Evolutionary conservation across 2,113 vertebrate genomes (phyloP).

Genomic region (Pseudonaja textilis): DNA sequence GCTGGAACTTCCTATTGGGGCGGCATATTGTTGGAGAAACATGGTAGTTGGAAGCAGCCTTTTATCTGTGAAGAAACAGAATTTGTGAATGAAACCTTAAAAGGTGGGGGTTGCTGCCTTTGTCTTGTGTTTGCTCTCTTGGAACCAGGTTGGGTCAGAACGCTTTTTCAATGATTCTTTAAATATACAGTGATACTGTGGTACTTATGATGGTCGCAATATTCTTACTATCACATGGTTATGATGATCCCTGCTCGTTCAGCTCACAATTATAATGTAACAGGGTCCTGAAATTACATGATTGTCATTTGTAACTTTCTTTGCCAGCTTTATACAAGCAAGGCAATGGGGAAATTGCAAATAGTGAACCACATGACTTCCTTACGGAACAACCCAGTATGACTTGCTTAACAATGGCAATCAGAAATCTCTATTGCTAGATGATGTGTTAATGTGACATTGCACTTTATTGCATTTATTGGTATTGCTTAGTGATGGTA

Average conservation of each 20-base stretch:
- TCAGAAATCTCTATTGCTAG: neutral
- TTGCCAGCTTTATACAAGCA: neutral
- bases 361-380: neutral
- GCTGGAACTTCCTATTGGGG: too few relatives aligned
- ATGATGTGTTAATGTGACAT: neutral
- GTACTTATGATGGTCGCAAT: neutral
- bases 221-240: neutral
- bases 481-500: too few relatives aligned
- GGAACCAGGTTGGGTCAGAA: too few relatives aligned
- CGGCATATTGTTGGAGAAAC: too few relatives aligned
- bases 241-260: neutral
- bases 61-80: too few relatives aligned
- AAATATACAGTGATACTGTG: neutral
- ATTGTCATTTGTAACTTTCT: neutral
- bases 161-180: neutral
- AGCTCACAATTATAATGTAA: neutral
- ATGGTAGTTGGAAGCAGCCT: too few relatives aligned
- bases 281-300: neutral
- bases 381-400: neutral
- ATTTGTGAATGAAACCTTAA: too few relatives aligned
- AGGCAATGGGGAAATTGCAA: neutral
- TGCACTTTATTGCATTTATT: neutral
- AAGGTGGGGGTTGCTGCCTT: too few relatives aligned
- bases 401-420: neutral
- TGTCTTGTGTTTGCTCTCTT: too few relatives aligned